Percentiles rank a stretch among this genome's conserved stretches.
phyloP scores from a whole-genome alignment of 2,797 vertebrate genomes.

The Pterois miles region DNA sequence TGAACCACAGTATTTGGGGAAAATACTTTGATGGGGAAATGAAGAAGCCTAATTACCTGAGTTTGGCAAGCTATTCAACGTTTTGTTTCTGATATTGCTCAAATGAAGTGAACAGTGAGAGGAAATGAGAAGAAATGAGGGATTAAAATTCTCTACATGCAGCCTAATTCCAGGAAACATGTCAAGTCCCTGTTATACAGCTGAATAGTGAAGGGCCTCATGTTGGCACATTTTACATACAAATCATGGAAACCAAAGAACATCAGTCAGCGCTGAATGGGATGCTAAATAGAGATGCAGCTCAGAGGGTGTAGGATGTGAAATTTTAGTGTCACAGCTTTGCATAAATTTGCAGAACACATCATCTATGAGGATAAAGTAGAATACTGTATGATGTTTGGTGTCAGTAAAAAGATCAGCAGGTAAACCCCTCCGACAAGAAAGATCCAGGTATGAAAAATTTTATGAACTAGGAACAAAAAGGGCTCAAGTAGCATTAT shows the following conservation, averaged over 20 bases:
- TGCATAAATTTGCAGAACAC: conserved; percentile 49
- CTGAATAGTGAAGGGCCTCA: conserved; percentile 21
- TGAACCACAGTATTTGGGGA: not conserved
- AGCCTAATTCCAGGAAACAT: conserved; percentile 55
- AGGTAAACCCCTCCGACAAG: conserved; percentile 10
- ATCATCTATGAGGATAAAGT: conserved; percentile 14
- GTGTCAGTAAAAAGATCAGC: conserved; percentile 14
- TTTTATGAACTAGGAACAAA: conserved; percentile 16
- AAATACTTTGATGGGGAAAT: conserved; percentile 4
- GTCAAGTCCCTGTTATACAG: conserved; percentile 37
- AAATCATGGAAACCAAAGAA: conserved; percentile 38
- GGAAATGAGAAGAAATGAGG: conserved; percentile 36
- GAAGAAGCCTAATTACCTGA: conserved; percentile 52
- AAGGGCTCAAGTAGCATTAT: conserved; percentile 16
- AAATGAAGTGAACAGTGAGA: conserved; percentile 48
- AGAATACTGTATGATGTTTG: conserved; percentile 11
- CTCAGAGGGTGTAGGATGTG: conserved; percentile 18
- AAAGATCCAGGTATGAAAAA: conserved; percentile 2
- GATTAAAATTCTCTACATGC: conserved; percentile 54
- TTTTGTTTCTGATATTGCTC: conserved; percentile 39
- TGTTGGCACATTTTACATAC: conserved; percentile 38
- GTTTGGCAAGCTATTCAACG: conserved; percentile 42
- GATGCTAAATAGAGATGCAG: conserved; percentile 37
- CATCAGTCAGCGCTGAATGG: conserved; percentile 7
- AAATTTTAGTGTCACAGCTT: conserved; percentile 26